Evolutionary conservation across 2,113 vertebrate species (phyloP).

Genomic region (Pluvianellus socialis): DNA sequence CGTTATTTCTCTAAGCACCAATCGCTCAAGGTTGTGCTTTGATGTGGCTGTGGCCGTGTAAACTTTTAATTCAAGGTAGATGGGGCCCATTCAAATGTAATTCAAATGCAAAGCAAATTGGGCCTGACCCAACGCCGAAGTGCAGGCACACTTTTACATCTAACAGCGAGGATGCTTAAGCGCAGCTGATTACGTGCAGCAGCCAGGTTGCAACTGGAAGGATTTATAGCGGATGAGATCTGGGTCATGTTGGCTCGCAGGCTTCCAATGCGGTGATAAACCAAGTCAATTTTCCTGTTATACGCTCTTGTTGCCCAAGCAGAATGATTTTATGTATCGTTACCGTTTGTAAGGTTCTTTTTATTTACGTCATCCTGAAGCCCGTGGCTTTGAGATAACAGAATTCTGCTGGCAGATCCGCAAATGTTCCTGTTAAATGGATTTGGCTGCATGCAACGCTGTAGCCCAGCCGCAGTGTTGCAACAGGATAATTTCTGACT

Average conservation of each 20-base stretch:
- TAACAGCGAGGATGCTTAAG: background rate
- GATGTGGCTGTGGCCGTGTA: fast-evolving
- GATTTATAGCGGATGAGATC: background rate
- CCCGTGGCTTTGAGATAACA: background rate
- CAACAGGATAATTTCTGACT: background rate
- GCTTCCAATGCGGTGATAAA: background rate
- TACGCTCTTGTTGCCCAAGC: background rate
- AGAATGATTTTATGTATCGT: fast-evolving
- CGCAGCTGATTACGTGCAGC: constrained; percentile 1
- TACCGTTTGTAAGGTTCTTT: background rate
- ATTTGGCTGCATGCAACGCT: fast-evolving
- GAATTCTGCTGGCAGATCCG: background rate
- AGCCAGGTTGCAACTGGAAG: background rate
- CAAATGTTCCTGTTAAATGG: background rate
- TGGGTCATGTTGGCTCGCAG: background rate
- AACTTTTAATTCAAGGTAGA: background rate
- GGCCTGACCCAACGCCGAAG: background rate
- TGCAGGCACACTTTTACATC: background rate
- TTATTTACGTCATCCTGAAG: background rate
- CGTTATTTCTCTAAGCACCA: background rate
- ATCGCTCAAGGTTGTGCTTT: background rate
- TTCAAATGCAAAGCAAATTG: background rate
- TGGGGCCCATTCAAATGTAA: background rate
- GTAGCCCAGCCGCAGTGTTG: background rate
- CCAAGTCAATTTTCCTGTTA: background rate